Percentiles rank a stretch among this genome's conserved stretches.
These are phyloP conservation scores for Chrysolina oricalcia DNA, from an alignment of 2,888 invertebrate species.

Conservation along the genomic window DNA sequence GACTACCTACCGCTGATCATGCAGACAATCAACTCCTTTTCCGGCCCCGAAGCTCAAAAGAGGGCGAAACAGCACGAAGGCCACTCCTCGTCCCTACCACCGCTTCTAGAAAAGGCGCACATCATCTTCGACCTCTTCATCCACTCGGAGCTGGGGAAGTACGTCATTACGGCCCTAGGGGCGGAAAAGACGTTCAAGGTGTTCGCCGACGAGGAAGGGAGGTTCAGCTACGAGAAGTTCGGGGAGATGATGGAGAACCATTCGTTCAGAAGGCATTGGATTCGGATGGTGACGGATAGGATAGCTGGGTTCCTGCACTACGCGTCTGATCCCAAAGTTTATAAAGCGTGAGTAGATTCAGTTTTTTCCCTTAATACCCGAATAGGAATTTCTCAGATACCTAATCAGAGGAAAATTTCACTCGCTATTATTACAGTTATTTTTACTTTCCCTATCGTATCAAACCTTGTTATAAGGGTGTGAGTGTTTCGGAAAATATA, in stretches of 20 bases:
- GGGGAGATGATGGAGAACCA: constrained; percentile 87
- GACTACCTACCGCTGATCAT: constrained; percentile 80
- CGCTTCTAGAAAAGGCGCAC: constrained; percentile 80
- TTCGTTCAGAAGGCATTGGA: constrained; percentile 86
- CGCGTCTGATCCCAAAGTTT: constrained; percentile 83
- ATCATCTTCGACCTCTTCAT: constrained; percentile 86
- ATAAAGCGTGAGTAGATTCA: constrained; percentile 76
- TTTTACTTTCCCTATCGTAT: too few relatives aligned
- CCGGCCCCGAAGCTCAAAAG: constrained; percentile 76
- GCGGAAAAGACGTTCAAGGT: constrained; percentile 79
- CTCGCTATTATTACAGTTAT: too few relatives aligned
- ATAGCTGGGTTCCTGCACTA: constrained; percentile 84
- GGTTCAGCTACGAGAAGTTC: constrained; percentile 81
- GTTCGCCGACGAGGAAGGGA: constrained; percentile 82
- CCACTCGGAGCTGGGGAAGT: constrained; percentile 84
- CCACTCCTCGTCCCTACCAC: constrained; percentile 83
- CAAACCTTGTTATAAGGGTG: too few relatives aligned
- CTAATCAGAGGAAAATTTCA: too few relatives aligned
- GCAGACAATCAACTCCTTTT: constrained; percentile 77
- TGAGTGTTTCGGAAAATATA: too few relatives aligned
- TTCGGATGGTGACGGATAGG: constrained; percentile 83
- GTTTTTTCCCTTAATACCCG: background rate
- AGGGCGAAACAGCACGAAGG: constrained; percentile 79
- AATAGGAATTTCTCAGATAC: too few relatives aligned
- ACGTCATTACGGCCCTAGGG: constrained; percentile 83